Conservation (phyloP, 2,888 invertebrate species). For the Eupithecia inturbata region DNA sequence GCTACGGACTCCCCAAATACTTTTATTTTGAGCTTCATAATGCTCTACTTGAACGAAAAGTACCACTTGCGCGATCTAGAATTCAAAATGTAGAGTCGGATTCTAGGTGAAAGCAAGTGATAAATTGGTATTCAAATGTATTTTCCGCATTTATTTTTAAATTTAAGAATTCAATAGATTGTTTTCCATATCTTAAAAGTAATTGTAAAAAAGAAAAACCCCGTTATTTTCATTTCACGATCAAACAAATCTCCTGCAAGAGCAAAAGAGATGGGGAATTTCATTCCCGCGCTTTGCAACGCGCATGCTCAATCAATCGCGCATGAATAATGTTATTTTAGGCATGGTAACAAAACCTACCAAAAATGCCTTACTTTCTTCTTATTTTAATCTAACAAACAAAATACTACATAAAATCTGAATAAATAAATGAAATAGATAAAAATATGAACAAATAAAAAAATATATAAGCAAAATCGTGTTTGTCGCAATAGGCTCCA, state of each 20-base stretch:
- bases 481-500: neutral
- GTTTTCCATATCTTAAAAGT: neutral
- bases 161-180: neutral
- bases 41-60: conserved; percentile 53
- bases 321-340: neutral
- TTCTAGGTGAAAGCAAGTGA: too few relatives aligned
- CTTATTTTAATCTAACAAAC: too few relatives aligned
- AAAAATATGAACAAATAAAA: too few relatives aligned
- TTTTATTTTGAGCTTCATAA: conserved; percentile 15
- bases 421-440: too few relatives aligned
- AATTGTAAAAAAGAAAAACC: neutral
- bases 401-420: too few relatives aligned
- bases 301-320: conserved; percentile 22
- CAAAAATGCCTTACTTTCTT: neutral
- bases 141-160: neutral
- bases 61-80: conserved; percentile 68
- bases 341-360: neutral
- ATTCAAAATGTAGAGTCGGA: conserved; percentile 40
- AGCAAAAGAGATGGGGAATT: conserved; percentile 38
- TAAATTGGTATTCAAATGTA: neutral
- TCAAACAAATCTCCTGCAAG: conserved; percentile 19
- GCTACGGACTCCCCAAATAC: conserved; percentile 75
- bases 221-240: conserved; percentile 3
- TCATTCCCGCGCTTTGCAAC: conserved; percentile 32
- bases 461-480: neutral